A percentile compares a stretch with the other conserved stretches of the same genome.
Evolutionary conservation across 2,113 vertebrate species (phyloP).

Genomic region (Crypturellus undulatus): DNA sequence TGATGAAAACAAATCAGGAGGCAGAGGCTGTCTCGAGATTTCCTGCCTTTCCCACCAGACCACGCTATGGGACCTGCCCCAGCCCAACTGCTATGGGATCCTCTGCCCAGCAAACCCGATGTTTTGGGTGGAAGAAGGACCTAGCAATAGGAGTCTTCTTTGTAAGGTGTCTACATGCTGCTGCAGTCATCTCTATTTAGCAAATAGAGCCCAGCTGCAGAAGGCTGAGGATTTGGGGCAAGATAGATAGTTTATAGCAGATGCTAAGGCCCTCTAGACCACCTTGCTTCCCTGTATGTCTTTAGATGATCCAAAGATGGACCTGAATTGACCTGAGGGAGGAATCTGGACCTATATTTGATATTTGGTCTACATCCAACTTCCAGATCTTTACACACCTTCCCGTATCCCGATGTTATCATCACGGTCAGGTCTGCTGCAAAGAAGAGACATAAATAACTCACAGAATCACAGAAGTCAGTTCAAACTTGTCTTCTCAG

Average conservation of each 20-base stretch:
- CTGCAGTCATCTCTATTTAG: neutral
- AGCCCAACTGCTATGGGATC: neutral
- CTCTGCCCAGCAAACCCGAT: neutral
- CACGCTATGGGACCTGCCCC: neutral
- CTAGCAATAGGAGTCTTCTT: neutral
- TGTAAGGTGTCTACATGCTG: fast-evolving
- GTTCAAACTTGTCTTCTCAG: fast-evolving
- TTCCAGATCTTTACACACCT: neutral
- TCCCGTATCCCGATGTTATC: no score
- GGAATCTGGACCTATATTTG: fast-evolving
- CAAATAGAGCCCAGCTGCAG: neutral
- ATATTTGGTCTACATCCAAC: no score
- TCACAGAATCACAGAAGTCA: no score
- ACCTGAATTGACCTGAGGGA: neutral
- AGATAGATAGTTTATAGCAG: neutral
- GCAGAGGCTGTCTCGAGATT: neutral
- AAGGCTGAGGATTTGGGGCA: neutral
- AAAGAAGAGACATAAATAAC: neutral
- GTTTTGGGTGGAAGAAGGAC: neutral
- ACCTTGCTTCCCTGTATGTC: neutral
- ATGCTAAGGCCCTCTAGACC: neutral
- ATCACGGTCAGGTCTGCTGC: neutral
- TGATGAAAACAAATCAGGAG: neutral
- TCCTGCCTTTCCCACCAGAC: neutral
- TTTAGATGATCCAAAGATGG: neutral